A percentile compares a stretch with the other conserved stretches of the same genome.
Conservation (phyloP, 23 tunicate species). For the Trididemnum clinides region DNA sequence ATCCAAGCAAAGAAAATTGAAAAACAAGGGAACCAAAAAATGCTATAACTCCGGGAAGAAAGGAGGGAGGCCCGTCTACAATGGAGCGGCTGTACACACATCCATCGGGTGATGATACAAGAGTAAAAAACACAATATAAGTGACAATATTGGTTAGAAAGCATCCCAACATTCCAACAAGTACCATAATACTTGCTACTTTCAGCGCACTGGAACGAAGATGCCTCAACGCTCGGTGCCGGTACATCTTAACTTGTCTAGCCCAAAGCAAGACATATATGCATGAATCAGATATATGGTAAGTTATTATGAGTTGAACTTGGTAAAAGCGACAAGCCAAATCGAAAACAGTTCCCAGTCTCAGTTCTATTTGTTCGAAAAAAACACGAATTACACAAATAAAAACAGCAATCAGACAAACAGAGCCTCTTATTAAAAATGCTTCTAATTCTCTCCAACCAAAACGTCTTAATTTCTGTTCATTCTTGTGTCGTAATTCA, state of each 20-base stretch:
- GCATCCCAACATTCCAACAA: constrained; percentile 6
- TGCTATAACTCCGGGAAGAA: not conserved
- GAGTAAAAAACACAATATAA: not conserved
- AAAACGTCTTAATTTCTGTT: not conserved
- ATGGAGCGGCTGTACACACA: constrained; percentile 9
- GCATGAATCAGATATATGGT: not conserved
- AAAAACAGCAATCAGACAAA: constrained; percentile 29
- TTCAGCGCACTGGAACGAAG: not conserved
- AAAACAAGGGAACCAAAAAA: constrained; percentile 9
- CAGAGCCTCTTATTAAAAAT: not conserved
- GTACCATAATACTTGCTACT: not conserved
- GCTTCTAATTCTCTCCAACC: not conserved
- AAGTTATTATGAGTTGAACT: not conserved
- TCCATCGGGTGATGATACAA: constrained; percentile 17
- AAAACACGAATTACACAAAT: not conserved
- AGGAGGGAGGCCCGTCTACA: not conserved
- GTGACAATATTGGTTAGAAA: not conserved
- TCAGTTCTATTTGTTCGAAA: constrained; percentile 31
- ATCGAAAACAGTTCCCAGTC: not conserved
- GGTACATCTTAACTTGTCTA: constrained; percentile 32
- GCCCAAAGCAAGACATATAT: constrained; percentile 22
- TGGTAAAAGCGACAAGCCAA: constrained; percentile 33
- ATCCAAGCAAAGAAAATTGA: constrained; percentile 22
- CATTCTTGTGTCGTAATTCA: not conserved
- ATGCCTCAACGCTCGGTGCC: constrained; percentile 29